A percentile compares a stretch with the other conserved stretches of the same genome.
Evolutionary conservation across 2,888 invertebrate species (phyloP).

Genomic region (Eilema griseolum): DNA sequence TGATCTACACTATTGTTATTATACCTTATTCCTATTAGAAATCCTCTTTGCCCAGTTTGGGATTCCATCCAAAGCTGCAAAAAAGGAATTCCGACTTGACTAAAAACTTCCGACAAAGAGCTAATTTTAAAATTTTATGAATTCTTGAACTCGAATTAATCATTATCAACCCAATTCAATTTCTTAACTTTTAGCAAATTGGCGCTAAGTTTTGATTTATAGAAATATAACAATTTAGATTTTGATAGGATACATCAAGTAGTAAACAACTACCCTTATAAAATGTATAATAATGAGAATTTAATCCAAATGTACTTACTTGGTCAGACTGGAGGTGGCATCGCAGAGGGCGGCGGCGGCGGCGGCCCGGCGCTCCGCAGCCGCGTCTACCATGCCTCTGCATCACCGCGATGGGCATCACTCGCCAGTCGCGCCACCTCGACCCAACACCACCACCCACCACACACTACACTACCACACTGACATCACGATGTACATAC

Average conservation of each 20-base stretch:
- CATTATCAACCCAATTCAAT: background rate
- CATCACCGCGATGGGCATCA: slow-evolving; percentile 85
- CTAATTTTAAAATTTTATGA: background rate
- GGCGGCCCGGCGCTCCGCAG: slow-evolving; percentile 84
- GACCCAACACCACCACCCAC: slow-evolving; percentile 70
- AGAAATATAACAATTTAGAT: background rate
- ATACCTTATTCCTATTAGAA: no score
- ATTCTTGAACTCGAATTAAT: no score
- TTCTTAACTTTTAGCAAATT: background rate
- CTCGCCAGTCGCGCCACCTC: slow-evolving; percentile 70
- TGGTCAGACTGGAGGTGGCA: slow-evolving; percentile 79
- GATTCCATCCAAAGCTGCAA: no score
- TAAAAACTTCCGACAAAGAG: no score
- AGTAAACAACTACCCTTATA: background rate
- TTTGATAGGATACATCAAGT: background rate
- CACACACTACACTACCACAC: slow-evolving; percentile 69
- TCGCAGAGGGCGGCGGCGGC: slow-evolving; percentile 78
- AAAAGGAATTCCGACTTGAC: no score
- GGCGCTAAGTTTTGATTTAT: background rate
- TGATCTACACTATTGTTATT: no score
- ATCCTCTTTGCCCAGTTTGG: no score
- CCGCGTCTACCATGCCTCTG: slow-evolving; percentile 86
- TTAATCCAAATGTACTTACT: slow-evolving; percentile 65
- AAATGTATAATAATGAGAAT: background rate
- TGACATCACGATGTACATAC: slow-evolving; percentile 65